These are phyloP conservation scores for Scaptomyza graminum DNA, from an alignment of 1,140 invertebrate species.

Conservation along the genomic window DNA sequence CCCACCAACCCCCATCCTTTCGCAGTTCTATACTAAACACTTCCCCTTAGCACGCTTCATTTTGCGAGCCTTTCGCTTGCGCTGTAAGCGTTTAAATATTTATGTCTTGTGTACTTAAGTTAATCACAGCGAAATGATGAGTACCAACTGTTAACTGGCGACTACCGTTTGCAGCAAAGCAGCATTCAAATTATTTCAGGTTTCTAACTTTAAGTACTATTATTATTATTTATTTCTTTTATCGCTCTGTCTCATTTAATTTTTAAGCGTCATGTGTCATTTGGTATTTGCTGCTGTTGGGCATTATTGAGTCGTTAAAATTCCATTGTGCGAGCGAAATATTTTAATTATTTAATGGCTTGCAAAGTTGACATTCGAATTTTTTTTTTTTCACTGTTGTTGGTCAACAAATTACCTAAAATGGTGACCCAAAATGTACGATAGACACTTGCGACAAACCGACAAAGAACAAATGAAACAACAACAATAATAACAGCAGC, in stretches of 20 bases:
- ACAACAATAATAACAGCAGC: constrained; percentile 11
- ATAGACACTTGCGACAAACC: constrained; percentile 19
- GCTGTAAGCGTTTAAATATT: constrained; percentile 73
- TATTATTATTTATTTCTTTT: constrained; percentile 3
- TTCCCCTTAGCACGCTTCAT: constrained; percentile 63
- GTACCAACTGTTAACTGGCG: constrained; percentile 50
- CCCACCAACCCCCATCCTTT: not conserved
- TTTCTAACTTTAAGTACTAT: constrained; percentile 2
- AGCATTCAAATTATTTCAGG: constrained; percentile 35
- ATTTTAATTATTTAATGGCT: constrained; percentile 71
- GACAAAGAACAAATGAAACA: constrained; percentile 30
- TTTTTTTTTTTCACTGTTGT: not conserved
- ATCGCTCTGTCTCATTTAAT: constrained; percentile 9
- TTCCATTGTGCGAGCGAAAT: constrained; percentile 41
- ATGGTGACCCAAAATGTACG: constrained; percentile 26
- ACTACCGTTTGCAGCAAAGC: constrained; percentile 14
- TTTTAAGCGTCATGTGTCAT: constrained; percentile 60
- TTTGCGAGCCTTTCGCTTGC: constrained; percentile 35
- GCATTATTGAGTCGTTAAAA: constrained; percentile 73
- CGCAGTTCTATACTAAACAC: not conserved
- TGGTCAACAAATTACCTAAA: constrained; percentile 48
- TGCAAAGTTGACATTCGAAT: constrained; percentile 29
- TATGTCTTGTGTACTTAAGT: constrained; percentile 81
- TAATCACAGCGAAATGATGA: constrained; percentile 77
- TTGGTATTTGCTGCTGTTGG: constrained; percentile 27